These are phyloP conservation scores for Boloria euphrosyne DNA, from an alignment of 2,888 invertebrate genomes.

Conservation along the genomic window DNA sequence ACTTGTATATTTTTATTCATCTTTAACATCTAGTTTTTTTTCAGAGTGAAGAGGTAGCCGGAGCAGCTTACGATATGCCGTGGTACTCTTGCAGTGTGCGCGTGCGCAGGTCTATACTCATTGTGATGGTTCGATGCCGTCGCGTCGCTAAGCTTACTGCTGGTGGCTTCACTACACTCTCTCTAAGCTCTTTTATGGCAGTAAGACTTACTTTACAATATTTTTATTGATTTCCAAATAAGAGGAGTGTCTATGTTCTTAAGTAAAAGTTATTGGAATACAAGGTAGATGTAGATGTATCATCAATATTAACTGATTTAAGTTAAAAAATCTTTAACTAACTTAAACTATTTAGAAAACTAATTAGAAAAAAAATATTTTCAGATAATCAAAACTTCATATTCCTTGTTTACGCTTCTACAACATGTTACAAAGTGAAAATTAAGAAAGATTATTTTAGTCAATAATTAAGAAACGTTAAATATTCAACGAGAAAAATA, in stretches of 20 bases:
- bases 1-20: too few species aligned
- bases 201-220: slow-evolving; percentile 54
- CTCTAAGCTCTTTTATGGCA: slow-evolving; percentile 76
- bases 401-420: slow-evolving; percentile 80
- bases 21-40: background rate
- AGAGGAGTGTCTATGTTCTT: background rate
- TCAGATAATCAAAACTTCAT: slow-evolving; percentile 81
- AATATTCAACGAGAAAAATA: too few species aligned
- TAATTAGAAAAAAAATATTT: background rate
- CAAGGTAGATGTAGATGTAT: too few species aligned
- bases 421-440: slow-evolving; percentile 63
- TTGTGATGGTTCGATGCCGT: slow-evolving; percentile 69
- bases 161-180: slow-evolving; percentile 77
- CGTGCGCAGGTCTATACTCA: slow-evolving; percentile 64
- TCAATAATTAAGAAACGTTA: too few species aligned
- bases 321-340: too few species aligned
- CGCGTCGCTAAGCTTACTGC: slow-evolving; percentile 69
- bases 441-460: background rate
- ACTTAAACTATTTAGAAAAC: too few species aligned
- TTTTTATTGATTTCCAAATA: background rate
- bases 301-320: too few species aligned
- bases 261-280: too few species aligned
- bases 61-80: slow-evolving; percentile 69
- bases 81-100: slow-evolving; percentile 68
- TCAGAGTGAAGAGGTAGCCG: slow-evolving; percentile 55